phyloP scores from a whole-genome alignment of 2,113 vertebrate species.

The Chitala chitala region DNA sequence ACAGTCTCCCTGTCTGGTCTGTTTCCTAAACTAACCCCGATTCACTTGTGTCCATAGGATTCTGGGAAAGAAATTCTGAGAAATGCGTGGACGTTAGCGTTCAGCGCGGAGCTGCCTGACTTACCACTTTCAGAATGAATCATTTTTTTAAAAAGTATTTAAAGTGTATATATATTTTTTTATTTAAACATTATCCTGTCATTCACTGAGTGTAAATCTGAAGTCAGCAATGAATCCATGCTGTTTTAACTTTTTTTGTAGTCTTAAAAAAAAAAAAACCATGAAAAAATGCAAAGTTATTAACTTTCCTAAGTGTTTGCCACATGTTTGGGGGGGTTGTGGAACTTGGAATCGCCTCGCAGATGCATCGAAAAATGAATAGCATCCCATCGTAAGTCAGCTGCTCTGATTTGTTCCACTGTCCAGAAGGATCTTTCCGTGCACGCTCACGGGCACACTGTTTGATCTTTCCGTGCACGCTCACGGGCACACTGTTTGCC shows the following conservation, averaged over 20 bases:
- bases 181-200: too few species aligned
- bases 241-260: too few species aligned
- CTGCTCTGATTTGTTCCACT: background rate
- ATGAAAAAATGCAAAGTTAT: background rate
- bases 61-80: slow-evolving; percentile 52
- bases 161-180: background rate
- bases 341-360: background rate
- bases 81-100: slow-evolving; percentile 36
- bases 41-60: slow-evolving; percentile 40
- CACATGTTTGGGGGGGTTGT: background rate
- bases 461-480: background rate
- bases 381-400: background rate
- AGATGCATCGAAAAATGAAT: background rate
- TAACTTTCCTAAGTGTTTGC: background rate
- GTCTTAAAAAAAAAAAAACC: too few species aligned
- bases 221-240: too few species aligned
- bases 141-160: background rate
- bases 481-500: background rate
- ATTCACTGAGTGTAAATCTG: background rate
- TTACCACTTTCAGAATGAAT: slow-evolving; percentile 39
- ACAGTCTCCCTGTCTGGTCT: slow-evolving; percentile 34
- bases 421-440: slow-evolving; percentile 9
- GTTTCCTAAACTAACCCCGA: slow-evolving; percentile 41
- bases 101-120: slow-evolving; percentile 26
- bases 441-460: background rate